Percentiles rank a stretch among this genome's conserved stretches.
These are phyloP conservation scores for Turritopsis rubra DNA, from an alignment of 30 jellyfish, hydroid and myxozoan species.

Conservation along the genomic window DNA sequence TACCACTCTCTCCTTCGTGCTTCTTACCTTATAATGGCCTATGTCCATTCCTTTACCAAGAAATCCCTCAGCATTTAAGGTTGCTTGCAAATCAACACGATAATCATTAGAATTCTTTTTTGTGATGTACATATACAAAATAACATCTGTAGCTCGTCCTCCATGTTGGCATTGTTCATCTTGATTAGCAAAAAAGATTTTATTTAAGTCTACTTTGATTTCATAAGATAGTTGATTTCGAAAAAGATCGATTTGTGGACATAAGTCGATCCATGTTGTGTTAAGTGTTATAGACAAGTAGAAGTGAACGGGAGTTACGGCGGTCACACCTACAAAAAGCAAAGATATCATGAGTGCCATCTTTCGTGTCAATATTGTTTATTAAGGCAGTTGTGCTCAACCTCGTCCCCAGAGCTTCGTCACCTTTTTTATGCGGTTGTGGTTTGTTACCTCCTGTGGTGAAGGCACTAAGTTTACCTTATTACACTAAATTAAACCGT, in stretches of 20 bases:
- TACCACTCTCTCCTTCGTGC: neutral
- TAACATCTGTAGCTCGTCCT: neutral
- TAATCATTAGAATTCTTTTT: neutral
- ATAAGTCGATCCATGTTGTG: constrained; percentile 6
- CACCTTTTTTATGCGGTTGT: no score
- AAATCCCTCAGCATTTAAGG: neutral
- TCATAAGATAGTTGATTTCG: neutral
- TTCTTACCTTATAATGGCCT: neutral
- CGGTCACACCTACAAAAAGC: neutral
- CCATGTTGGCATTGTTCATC: neutral
- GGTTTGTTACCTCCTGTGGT: no score
- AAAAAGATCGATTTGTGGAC: constrained; percentile 9
- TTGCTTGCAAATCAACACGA: neutral
- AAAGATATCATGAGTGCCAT: no score
- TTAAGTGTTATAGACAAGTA: neutral
- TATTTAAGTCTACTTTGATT: neutral
- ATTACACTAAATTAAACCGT: no score
- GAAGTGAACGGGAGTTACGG: neutral
- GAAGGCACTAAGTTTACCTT: no score
- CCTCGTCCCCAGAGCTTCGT: no score
- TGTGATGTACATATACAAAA: neutral
- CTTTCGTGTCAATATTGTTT: no score
- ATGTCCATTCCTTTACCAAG: neutral
- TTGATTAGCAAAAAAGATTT: constrained; percentile 11
- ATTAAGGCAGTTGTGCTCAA: no score